Evolutionary conservation across 2,113 vertebrate species (phyloP).

Genomic region (cat (Felis catus)): DNA sequence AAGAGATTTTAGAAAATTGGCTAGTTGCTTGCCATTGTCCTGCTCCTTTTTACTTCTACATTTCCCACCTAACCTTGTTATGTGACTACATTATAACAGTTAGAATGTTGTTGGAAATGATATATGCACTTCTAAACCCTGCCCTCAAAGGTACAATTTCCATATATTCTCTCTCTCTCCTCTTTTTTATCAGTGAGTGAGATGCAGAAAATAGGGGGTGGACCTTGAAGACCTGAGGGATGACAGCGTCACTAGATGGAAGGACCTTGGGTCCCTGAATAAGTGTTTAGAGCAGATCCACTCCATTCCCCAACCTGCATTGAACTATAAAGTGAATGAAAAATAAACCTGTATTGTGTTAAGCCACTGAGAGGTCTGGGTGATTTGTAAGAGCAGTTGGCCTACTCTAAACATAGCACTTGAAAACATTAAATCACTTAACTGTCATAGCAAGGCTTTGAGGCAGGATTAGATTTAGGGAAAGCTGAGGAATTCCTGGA

Average conservation of each 20-base stretch:
- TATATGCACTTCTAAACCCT: neutral
- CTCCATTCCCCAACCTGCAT: neutral
- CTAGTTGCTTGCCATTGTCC: neutral
- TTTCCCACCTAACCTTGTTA: neutral
- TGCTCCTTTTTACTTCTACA: neutral
- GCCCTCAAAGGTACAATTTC: neutral
- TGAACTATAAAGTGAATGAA: neutral
- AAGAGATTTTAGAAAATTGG: neutral
- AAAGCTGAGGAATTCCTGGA: neutral
- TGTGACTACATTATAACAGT: neutral
- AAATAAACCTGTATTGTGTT: neutral
- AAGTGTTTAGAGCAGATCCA: neutral
- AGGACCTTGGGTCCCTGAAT: neutral
- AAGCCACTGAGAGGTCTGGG: neutral
- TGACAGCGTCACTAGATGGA: neutral
- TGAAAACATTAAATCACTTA: neutral
- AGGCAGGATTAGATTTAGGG: neutral
- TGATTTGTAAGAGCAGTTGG: neutral
- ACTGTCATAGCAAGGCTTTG: neutral
- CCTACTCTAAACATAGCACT: neutral
- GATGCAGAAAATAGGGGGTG: neutral
- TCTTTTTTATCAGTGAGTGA: neutral
- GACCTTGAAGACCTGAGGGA: neutral
- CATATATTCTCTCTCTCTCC: neutral
- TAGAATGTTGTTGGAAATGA: neutral